phyloP scores from a whole-genome alignment of 2,797 vertebrate genomes.

The Corythornis leucogaster region DNA sequence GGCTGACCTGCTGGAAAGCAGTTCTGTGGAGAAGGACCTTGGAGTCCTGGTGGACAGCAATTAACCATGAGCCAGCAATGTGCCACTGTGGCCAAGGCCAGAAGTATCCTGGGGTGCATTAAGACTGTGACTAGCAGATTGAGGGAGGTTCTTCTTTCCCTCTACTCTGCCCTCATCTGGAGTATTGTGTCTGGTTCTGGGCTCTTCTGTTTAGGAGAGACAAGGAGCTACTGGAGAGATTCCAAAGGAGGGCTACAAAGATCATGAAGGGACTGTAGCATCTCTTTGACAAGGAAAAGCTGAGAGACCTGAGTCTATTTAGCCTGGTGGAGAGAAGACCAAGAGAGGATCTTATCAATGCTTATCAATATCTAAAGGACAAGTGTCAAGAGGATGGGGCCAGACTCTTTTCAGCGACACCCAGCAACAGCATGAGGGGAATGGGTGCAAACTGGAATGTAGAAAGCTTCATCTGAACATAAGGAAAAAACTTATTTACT shows the following conservation, averaged over 20 bases:
- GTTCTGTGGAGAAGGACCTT: not conserved
- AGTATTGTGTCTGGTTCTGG: not conserved
- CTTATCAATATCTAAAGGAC: not conserved
- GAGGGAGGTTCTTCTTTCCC: not conserved
- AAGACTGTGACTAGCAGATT: not conserved
- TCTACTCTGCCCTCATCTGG: not conserved
- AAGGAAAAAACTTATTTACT: not conserved
- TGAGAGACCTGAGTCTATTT: not conserved
- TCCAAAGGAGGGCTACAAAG: not conserved
- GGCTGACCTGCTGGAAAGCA: not conserved
- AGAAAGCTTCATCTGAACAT: not conserved
- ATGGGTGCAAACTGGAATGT: not conserved
- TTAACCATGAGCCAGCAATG: not conserved
- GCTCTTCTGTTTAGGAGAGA: not conserved
- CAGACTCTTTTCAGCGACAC: not conserved
- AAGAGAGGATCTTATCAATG: not conserved
- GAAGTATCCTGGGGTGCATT: not conserved
- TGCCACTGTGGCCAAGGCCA: not conserved
- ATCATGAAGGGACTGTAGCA: not conserved
- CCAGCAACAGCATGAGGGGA: not conserved
- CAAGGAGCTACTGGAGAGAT: no score
- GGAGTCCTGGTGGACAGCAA: not conserved
- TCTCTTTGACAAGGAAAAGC: not conserved
- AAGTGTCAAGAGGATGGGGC: not conserved
- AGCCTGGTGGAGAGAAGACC: not conserved